A percentile compares a stretch with the other conserved stretches of the same genome.
phyloP scores from a whole-genome alignment of 2,797 vertebrate genomes.

The Kryptolebias ocellatus region DNA sequence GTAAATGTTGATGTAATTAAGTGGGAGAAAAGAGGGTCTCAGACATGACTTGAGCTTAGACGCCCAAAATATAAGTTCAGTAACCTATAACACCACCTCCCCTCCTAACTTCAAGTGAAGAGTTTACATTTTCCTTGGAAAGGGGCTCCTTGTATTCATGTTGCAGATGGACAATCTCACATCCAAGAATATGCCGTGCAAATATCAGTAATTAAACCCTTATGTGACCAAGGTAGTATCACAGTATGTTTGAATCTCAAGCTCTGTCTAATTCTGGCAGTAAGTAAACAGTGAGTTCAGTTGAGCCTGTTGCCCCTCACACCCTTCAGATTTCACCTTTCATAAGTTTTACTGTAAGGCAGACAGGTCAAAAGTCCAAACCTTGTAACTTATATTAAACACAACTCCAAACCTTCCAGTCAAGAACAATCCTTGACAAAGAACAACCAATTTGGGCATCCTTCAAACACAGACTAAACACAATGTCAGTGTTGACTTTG shows the following conservation, averaged over 20 bases:
- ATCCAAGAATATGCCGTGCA: background rate
- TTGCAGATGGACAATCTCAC: background rate
- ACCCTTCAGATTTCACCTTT: constrained; percentile 9
- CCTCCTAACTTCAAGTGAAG: too few species aligned
- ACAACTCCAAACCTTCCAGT: constrained; percentile 31
- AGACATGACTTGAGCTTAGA: background rate
- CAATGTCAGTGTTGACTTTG: constrained; percentile 60
- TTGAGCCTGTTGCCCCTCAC: constrained; percentile 2
- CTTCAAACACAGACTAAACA: constrained; percentile 59
- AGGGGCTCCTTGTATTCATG: background rate
- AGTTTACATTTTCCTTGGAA: background rate
- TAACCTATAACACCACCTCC: background rate
- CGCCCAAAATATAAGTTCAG: background rate
- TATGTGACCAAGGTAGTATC: background rate
- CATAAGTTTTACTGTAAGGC: background rate
- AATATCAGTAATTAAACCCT: background rate
- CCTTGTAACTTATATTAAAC: constrained; percentile 24
- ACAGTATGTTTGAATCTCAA: constrained; percentile 4
- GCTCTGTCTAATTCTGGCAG: background rate
- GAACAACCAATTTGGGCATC: constrained; percentile 46
- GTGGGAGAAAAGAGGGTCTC: background rate
- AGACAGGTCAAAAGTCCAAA: constrained; percentile 27
- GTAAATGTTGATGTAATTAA: background rate
- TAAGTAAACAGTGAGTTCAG: constrained; percentile 7
- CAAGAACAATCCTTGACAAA: constrained; percentile 40